A percentile compares a stretch with the other conserved stretches of the same genome.
Conservation (phyloP, 2,888 invertebrate genomes). For the Metallyticus violacea region DNA sequence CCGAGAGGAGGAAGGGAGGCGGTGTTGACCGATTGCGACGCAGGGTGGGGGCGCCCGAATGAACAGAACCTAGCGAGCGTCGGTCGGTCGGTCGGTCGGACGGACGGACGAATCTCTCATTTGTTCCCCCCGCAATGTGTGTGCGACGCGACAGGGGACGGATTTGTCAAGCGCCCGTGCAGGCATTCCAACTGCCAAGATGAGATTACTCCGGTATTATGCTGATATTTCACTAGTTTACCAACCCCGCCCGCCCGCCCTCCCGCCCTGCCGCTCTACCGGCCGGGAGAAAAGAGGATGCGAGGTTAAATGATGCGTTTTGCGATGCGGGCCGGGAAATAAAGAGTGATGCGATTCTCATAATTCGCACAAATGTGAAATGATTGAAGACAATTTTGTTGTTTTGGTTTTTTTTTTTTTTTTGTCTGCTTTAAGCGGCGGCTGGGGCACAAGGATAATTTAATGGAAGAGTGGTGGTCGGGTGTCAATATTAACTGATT, state of each 20-base stretch:
- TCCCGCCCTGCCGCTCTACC: neutral
- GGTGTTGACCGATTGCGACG: conserved; percentile 21
- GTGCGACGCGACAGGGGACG: conserved; percentile 21
- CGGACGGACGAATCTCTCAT: conserved; percentile 21
- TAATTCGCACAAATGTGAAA: conserved; percentile 11
- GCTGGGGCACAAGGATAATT: neutral
- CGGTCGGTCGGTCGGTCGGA: too few species aligned
- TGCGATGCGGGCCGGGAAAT: neutral
- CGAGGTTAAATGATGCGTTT: conserved; percentile 16
- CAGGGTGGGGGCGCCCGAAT: neutral
- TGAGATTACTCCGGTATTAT: conserved; percentile 17
- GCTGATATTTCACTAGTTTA: conserved; percentile 25
- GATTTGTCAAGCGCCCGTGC: conserved; percentile 17
- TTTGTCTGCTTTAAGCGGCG: neutral
- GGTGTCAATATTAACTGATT: neutral
- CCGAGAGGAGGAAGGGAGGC: neutral
- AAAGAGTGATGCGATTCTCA: conserved; percentile 12
- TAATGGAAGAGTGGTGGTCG: neutral
- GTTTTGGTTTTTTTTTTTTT: neutral
- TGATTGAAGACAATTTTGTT: conserved; percentile 15
- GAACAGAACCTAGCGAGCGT: neutral
- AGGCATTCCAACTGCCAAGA: conserved; percentile 17
- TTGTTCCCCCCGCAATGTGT: conserved; percentile 19
- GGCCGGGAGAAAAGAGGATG: neutral
- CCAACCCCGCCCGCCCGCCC: neutral